Evolutionary conservation across 2,113 vertebrate genomes (phyloP).

Genomic region (Pelodiscus sinensis): DNA sequence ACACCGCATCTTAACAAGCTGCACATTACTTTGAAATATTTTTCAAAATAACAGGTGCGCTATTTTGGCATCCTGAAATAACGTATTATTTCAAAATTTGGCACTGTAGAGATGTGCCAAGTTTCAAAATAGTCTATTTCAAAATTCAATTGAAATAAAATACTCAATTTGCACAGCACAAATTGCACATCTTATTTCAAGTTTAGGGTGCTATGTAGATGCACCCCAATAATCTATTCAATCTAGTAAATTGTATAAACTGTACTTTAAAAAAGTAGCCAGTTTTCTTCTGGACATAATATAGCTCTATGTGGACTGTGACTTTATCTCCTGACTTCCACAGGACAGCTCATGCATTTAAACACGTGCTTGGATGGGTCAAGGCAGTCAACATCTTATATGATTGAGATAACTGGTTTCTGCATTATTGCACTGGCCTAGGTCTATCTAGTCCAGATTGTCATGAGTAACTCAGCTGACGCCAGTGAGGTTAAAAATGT

Average conservation of each 20-base stretch:
- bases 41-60: too few relatives aligned
- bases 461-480: neutral
- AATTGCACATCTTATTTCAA: too few relatives aligned
- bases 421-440: conserved; percentile 15
- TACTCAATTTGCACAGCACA: too few relatives aligned
- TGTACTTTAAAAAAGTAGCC: neutral
- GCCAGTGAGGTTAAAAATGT: neutral
- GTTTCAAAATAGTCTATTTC: too few relatives aligned
- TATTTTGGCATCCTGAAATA: too few relatives aligned
- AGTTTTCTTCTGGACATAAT: neutral
- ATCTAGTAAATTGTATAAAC: neutral
- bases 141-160: too few relatives aligned
- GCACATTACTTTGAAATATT: too few relatives aligned
- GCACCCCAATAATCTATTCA: too few relatives aligned
- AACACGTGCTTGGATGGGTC: conserved; percentile 32
- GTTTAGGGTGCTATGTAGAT: too few relatives aligned
- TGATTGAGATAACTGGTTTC: neutral
- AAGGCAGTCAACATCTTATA: neutral
- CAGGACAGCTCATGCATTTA: conserved; percentile 5
- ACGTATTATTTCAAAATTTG: too few relatives aligned
- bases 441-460: neutral
- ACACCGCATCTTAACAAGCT: too few relatives aligned
- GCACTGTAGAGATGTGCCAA: too few relatives aligned
- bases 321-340: conserved; percentile 48
- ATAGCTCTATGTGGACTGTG: neutral